Percentiles rank a stretch among this genome's conserved stretches.
Evolutionary conservation across 2,113 vertebrate species (phyloP).

Genomic region (Oreochromis spilurus): DNA sequence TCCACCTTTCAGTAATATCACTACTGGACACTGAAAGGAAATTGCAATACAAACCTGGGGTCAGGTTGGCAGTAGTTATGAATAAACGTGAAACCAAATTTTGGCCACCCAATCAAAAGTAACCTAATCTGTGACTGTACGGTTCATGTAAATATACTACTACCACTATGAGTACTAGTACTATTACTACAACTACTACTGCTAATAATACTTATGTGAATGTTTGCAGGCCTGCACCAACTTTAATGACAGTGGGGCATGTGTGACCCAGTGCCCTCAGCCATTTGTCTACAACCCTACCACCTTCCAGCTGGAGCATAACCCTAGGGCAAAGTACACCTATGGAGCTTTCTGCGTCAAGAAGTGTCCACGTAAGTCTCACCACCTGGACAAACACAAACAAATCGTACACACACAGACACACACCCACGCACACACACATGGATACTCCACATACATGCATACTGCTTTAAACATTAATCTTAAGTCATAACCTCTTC

Average conservation of each 20-base stretch:
- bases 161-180: background rate
- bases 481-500: background rate
- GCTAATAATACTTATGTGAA: background rate
- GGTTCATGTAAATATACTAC: background rate
- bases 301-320: conserved; percentile 93
- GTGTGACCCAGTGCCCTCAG: conserved; percentile 96
- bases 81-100: background rate
- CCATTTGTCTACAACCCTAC: conserved; percentile 96
- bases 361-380: conserved; percentile 92
- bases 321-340: conserved; percentile 93
- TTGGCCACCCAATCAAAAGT: background rate
- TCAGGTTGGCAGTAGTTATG: background rate
- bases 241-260: conserved; percentile 97
- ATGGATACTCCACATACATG: background rate
- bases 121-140: background rate
- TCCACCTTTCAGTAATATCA: background rate
- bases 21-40: background rate
- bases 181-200: background rate
- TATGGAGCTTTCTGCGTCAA: conserved; percentile 99
- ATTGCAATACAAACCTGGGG: background rate
- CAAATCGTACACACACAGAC: background rate
- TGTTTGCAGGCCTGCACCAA: conserved; percentile 92
- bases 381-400: background rate
- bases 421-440: background rate
- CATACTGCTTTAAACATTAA: background rate